Conservation (phyloP, 2,113 vertebrate species). For the Hemiscyllium ocellatum region DNA sequence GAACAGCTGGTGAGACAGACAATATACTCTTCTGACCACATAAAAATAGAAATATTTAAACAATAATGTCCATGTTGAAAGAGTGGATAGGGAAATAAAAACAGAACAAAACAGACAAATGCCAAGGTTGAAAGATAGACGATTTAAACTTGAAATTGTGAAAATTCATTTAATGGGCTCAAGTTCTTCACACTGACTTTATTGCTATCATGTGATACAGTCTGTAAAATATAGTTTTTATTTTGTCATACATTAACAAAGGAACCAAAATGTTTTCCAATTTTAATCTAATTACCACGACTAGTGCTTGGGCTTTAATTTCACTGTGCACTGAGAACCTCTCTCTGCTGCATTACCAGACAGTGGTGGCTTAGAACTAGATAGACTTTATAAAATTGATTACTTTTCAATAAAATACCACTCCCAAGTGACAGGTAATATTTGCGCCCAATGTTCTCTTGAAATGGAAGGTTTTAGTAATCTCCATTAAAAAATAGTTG, state of each 20-base stretch:
- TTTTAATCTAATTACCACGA: constrained; percentile 17
- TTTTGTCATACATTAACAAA: neutral
- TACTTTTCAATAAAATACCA: constrained; percentile 5
- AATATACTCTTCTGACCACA: constrained; percentile 25
- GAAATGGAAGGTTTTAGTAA: neutral
- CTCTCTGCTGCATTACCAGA: neutral
- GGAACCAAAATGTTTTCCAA: constrained; percentile 2
- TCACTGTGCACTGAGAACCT: neutral
- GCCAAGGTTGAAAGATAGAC: constrained; percentile 4
- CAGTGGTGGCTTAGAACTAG: neutral
- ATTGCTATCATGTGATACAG: neutral
- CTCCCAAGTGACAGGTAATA: neutral
- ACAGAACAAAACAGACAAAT: constrained; percentile 11
- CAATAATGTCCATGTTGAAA: constrained; percentile 34
- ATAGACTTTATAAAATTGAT: neutral
- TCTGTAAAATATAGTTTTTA: neutral
- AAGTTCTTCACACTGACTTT: constrained; percentile 6
- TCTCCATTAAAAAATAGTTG: neutral
- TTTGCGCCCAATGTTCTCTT: neutral
- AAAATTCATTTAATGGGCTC: constrained; percentile 9
- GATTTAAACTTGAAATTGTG: constrained; percentile 7
- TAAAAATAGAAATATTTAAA: constrained; percentile 36
- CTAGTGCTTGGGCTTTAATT: neutral
- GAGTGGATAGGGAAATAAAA: constrained; percentile 36
- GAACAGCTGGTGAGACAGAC: constrained; percentile 31